phyloP scores from a whole-genome alignment of 2,797 vertebrate genomes.

The Gallirallus australis region DNA sequence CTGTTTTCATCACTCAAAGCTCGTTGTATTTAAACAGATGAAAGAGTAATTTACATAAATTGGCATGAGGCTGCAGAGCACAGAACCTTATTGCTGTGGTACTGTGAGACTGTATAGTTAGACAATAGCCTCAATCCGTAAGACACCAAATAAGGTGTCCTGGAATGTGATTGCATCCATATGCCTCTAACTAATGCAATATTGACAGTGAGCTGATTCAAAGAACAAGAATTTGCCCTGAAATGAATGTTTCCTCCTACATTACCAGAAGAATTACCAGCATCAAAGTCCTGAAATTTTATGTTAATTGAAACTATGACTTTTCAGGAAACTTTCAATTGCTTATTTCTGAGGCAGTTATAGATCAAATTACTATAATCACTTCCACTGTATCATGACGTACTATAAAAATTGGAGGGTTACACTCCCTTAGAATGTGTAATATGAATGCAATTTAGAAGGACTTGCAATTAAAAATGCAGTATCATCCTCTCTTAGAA shows the following conservation, averaged over 20 bases:
- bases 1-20: constrained; percentile 66
- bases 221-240: constrained; percentile 27
- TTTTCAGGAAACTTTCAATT: background rate
- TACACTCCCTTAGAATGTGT: background rate
- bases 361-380: background rate
- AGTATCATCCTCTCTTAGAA: background rate
- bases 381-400: background rate
- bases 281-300: background rate
- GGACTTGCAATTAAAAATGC: background rate
- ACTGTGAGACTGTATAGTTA: constrained; percentile 23
- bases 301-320: constrained; percentile 17
- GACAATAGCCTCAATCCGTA: constrained; percentile 63
- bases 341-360: background rate
- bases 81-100: constrained; percentile 55
- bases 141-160: constrained; percentile 66
- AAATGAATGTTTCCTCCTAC: background rate
- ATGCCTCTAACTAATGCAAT: constrained; percentile 57
- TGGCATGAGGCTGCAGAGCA: constrained; percentile 17
- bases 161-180: constrained; percentile 72
- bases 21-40: constrained; percentile 62
- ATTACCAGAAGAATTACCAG: background rate
- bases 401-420: background rate
- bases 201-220: constrained; percentile 15
- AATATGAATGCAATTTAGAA: background rate
- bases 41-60: constrained; percentile 67